Conservation (phyloP, 2,113 vertebrate species). For the Centropus unirufus region DNA sequence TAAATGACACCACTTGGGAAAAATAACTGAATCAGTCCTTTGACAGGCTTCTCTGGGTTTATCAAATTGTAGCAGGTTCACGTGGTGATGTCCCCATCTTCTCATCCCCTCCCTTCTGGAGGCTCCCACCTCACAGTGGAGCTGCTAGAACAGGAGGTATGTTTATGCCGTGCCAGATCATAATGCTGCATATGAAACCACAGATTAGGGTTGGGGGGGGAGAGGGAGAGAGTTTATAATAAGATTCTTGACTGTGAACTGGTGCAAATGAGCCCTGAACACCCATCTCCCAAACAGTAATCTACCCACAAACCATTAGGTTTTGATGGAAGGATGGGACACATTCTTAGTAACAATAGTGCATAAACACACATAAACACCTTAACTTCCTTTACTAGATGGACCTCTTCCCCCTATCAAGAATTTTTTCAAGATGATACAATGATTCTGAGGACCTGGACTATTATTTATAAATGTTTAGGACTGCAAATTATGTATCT, state of each 20-base stretch:
- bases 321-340: background rate
- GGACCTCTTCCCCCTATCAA: no score
- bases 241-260: background rate
- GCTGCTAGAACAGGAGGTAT: background rate
- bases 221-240: background rate
- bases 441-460: background rate
- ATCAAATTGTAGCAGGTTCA: background rate
- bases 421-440: background rate
- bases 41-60: background rate
- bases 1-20: background rate
- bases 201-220: no score
- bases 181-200: background rate
- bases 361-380: background rate
- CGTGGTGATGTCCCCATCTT: background rate
- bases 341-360: rapidly evolving
- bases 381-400: background rate
- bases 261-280: background rate
- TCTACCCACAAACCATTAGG: background rate
- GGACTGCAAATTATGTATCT: background rate
- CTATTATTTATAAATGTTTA: background rate
- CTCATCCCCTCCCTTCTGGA: rapidly evolving
- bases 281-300: background rate
- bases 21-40: background rate
- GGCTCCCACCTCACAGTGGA: background rate
- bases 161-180: background rate